phyloP scores from a whole-genome alignment of 2,113 vertebrate species.

The Cyprinodon brontotheroides region DNA sequence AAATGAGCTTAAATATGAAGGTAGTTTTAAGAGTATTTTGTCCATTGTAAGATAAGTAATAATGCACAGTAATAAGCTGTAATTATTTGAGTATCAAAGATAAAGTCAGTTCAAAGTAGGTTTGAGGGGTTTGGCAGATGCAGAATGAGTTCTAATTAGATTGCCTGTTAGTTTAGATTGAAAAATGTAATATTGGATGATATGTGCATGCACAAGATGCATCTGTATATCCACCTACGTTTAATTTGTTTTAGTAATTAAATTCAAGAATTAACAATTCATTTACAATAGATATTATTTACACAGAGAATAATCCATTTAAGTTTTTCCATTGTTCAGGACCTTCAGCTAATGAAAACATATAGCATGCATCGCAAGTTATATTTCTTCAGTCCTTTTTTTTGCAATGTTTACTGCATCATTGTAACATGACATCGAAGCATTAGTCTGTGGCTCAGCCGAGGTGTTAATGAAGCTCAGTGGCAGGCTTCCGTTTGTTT shows the following conservation, averaged over 20 bases:
- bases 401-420: neutral
- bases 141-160: constrained; percentile 19
- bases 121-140: constrained; percentile 22
- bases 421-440: neutral
- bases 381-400: neutral
- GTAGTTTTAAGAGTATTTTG: constrained; percentile 20
- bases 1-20: constrained; percentile 11
- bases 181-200: neutral
- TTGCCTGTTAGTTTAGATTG: neutral
- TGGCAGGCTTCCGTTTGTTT: neutral
- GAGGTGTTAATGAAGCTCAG: neutral
- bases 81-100: constrained; percentile 27
- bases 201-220: neutral
- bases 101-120: constrained; percentile 48
- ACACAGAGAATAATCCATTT: too few relatives aligned
- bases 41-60: constrained; percentile 33
- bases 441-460: neutral
- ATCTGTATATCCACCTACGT: neutral
- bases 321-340: too few relatives aligned
- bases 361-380: neutral
- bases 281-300: too few relatives aligned
- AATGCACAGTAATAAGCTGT: neutral
- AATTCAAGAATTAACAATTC: too few relatives aligned
- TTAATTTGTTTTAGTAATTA: too few relatives aligned
- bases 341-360: too few relatives aligned